phyloP scores from a whole-genome alignment of 2,888 invertebrate species.

The Mythimna ferrago region DNA sequence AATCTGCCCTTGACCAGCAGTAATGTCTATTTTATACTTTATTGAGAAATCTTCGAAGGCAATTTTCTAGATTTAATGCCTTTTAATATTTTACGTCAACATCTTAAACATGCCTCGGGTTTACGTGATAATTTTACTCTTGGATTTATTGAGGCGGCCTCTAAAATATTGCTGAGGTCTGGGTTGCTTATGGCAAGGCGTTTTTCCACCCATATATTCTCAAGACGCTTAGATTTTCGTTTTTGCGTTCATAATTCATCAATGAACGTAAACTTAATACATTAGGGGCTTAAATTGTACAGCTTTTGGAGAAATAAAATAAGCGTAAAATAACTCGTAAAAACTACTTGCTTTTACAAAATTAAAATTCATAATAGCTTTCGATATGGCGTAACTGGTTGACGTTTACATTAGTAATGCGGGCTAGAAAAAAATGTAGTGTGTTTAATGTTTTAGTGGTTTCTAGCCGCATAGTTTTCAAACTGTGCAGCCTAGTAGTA shows the following conservation, averaged over 20 bases:
- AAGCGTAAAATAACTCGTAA: slow-evolving; percentile 1
- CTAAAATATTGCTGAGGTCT: slow-evolving; percentile 55
- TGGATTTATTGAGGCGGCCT: slow-evolving; percentile 66
- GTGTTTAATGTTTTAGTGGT: no score
- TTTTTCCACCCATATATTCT: slow-evolving; percentile 46
- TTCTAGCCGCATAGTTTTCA: slow-evolving; percentile 6
- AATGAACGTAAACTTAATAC: slow-evolving; percentile 38
- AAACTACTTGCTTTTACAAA: slow-evolving; percentile 17
- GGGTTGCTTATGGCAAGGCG: slow-evolving; percentile 43
- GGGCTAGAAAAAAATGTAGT: neutral
- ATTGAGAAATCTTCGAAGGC: slow-evolving; percentile 51
- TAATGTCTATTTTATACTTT: slow-evolving; percentile 50
- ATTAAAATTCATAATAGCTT: slow-evolving; percentile 9
- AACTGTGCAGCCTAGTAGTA: slow-evolving; percentile 7
- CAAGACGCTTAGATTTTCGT: slow-evolving; percentile 49
- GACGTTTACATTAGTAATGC: neutral
- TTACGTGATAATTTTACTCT: slow-evolving; percentile 56
- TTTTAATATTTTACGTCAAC: slow-evolving; percentile 66
- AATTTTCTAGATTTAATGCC: slow-evolving; percentile 43
- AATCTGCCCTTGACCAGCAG: slow-evolving; percentile 48
- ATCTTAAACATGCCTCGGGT: slow-evolving; percentile 57
- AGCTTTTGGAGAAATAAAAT: slow-evolving; percentile 26
- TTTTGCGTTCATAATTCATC: slow-evolving; percentile 54
- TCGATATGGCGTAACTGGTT: neutral
- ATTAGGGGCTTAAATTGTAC: slow-evolving; percentile 34